Conservation (phyloP, 2,888 invertebrate species). For the Rambutsinella grinnellia region DNA sequence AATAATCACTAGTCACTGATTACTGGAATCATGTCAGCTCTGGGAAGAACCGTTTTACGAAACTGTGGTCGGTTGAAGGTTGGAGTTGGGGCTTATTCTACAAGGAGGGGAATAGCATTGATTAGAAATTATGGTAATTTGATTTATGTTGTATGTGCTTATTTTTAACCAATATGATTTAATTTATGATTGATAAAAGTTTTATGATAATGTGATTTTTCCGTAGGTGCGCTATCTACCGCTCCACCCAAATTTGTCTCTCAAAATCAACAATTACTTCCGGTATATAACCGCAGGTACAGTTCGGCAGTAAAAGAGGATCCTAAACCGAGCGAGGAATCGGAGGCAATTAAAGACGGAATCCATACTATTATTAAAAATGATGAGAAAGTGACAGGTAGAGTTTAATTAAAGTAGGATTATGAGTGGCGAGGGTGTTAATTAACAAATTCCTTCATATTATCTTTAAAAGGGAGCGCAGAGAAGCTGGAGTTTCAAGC, state of each 20-base stretch:
- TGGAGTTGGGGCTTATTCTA: neutral
- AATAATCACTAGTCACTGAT: no score
- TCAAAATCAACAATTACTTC: neutral
- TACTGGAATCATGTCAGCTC: constrained; percentile 23
- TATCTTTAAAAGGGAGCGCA: constrained; percentile 71
- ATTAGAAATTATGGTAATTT: neutral
- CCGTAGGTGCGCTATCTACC: no score
- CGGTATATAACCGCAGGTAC: neutral
- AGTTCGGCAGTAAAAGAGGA: constrained; percentile 29
- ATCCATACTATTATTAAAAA: constrained; percentile 76
- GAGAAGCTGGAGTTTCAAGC: constrained; percentile 94
- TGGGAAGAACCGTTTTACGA: constrained; percentile 11
- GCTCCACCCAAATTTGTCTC: no score
- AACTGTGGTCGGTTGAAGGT: neutral
- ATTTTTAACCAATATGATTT: neutral
- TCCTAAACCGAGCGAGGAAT: neutral
- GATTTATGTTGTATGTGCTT: no score
- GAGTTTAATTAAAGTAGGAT: no score
- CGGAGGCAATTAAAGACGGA: constrained; percentile 67
- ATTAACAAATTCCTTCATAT: no score
- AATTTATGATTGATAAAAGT: neutral
- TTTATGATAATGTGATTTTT: no score
- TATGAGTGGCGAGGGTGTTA: no score
- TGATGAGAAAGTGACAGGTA: constrained; percentile 75
- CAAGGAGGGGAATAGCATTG: neutral